Conservation (phyloP, 2,113 vertebrate species). For the Python bivittatus region DNA sequence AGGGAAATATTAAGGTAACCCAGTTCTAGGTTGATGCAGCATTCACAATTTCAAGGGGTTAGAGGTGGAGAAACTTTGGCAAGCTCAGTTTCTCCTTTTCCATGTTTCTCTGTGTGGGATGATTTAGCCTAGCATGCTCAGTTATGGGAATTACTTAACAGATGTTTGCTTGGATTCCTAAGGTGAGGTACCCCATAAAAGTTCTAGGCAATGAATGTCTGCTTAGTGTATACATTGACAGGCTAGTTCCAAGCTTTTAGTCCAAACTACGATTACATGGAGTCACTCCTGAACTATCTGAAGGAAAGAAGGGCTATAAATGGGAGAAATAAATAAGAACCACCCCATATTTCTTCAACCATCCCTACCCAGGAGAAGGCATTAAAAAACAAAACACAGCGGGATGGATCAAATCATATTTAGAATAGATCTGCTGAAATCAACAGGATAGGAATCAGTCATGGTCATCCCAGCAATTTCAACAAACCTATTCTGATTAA, state of each 20-base stretch:
- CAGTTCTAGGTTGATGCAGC: too few relatives aligned
- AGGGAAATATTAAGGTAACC: not conserved
- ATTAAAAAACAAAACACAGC: not conserved
- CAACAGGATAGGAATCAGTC: not conserved
- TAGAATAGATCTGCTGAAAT: not conserved
- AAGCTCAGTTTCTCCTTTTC: too few relatives aligned
- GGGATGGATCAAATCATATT: not conserved
- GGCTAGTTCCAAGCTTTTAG: not conserved
- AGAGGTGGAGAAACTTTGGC: too few relatives aligned
- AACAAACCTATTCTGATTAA: not conserved
- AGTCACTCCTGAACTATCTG: not conserved
- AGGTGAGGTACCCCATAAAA: too few relatives aligned
- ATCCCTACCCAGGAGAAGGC: not conserved
- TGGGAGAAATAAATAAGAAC: not conserved
- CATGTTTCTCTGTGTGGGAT: too few relatives aligned
- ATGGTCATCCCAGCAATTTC: not conserved
- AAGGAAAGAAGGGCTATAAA: not conserved
- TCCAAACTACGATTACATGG: not conserved
- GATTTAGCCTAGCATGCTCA: too few relatives aligned
- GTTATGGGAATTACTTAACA: too few relatives aligned
- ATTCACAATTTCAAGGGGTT: too few relatives aligned
- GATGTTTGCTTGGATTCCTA: too few relatives aligned
- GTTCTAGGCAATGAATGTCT: too few relatives aligned
- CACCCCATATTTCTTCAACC: not conserved
- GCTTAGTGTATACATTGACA: too few relatives aligned